These are phyloP conservation scores for Ichneumoninae sp. DNA, from an alignment of 2,888 invertebrate species.

Conservation along the genomic window DNA sequence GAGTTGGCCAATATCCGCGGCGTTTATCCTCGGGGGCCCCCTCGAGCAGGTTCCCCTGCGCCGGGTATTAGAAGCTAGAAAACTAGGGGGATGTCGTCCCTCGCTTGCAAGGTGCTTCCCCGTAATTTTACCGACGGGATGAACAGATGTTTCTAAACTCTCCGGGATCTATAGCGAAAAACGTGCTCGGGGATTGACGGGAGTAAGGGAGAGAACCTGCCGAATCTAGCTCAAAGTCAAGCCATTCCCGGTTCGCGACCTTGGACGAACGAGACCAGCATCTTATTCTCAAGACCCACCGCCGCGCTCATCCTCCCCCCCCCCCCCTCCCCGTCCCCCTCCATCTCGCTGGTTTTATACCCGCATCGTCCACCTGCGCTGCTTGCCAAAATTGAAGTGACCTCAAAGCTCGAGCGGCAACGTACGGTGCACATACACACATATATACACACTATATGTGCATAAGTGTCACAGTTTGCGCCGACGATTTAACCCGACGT, in stretches of 20 bases:
- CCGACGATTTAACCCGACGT: not conserved
- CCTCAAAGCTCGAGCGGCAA: slow-evolving; percentile 48
- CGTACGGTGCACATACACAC: not conserved
- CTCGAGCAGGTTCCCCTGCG: slow-evolving; percentile 18
- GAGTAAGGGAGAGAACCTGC: slow-evolving; percentile 57
- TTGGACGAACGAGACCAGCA: slow-evolving; percentile 56
- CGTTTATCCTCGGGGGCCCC: slow-evolving; percentile 23
- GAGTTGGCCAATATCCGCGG: slow-evolving; percentile 24
- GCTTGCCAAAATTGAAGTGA: slow-evolving; percentile 53
- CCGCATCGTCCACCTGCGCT: slow-evolving; percentile 44
- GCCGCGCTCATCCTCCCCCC: slow-evolving; percentile 1
- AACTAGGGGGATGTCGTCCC: slow-evolving; percentile 18
- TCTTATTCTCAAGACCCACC: slow-evolving; percentile 57
- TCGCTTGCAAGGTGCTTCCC: slow-evolving; percentile 65
- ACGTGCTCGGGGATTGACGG: slow-evolving; percentile 21
- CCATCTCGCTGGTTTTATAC: slow-evolving; percentile 17
- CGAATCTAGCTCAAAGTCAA: slow-evolving; percentile 63
- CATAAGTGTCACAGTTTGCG: not conserved
- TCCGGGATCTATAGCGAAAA: not conserved
- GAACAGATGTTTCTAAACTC: slow-evolving; percentile 59
- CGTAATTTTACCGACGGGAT: slow-evolving; percentile 51
- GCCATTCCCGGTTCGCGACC: slow-evolving; percentile 47
- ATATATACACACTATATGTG: not conserved
- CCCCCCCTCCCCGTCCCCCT: not conserved
- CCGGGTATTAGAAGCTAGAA: slow-evolving; percentile 50